Percentiles rank a stretch among this genome's conserved stretches.
Conservation (phyloP, 2,113 vertebrate species). For the Toxotes chatareus region DNA sequence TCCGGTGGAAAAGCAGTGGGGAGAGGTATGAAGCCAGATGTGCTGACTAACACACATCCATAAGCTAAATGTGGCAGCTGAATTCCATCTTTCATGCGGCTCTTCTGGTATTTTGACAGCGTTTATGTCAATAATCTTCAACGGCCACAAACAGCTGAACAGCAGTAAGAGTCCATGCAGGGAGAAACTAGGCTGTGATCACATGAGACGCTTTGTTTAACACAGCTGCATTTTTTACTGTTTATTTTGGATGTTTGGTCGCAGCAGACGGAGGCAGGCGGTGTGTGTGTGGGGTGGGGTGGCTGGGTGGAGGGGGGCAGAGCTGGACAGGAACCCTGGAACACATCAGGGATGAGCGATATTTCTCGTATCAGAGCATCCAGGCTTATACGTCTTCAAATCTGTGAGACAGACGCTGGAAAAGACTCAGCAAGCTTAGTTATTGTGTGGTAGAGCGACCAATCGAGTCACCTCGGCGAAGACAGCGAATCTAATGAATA, state of each 20-base stretch:
- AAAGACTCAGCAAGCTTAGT: background rate
- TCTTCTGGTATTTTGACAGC: constrained; percentile 22
- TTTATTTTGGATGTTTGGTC: constrained; percentile 54
- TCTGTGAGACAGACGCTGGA: background rate
- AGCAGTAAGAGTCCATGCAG: constrained; percentile 34
- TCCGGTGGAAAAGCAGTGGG: constrained; percentile 2
- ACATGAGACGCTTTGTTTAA: constrained; percentile 41
- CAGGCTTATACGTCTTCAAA: background rate
- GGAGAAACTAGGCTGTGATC: constrained; percentile 39
- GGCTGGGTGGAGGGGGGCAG: background rate
- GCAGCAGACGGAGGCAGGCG: constrained; percentile 1
- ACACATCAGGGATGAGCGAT: constrained; percentile 36
- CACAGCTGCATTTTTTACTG: constrained; percentile 59
- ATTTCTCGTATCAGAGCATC: background rate
- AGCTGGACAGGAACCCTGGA: constrained; percentile 41
- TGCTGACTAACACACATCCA: constrained; percentile 35
- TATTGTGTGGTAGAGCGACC: background rate
- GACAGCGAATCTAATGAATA: background rate
- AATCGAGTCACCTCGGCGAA: background rate
- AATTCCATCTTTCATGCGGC: constrained; percentile 55
- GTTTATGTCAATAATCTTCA: constrained; percentile 29
- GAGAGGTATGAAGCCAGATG: constrained; percentile 28
- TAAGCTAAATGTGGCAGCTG: constrained; percentile 31
- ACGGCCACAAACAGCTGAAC: constrained; percentile 10
- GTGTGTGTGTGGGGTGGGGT: too few species aligned